phyloP scores from a whole-genome alignment of 1,140 invertebrate species.

The Lepeophtheirus salmonis region DNA sequence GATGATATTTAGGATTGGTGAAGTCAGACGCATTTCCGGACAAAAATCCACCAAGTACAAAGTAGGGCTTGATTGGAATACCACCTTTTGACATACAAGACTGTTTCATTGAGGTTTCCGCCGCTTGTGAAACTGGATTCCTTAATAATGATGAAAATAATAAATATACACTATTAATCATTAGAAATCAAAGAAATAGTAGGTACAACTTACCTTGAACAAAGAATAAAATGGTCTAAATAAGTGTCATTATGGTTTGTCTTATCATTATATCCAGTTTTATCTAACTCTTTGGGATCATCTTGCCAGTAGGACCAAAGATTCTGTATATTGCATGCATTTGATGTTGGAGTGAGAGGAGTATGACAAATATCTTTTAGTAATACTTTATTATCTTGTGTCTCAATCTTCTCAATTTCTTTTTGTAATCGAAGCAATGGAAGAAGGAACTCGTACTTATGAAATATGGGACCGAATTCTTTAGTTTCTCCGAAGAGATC shows the following conservation, averaged over 20 bases:
- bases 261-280: not conserved
- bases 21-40: not conserved
- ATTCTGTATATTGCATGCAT: slow-evolving; percentile 62
- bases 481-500: slow-evolving; percentile 1
- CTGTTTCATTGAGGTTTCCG: not conserved
- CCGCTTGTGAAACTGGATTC: not conserved
- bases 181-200: not conserved
- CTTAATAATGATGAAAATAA: not conserved
- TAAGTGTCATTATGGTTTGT: slow-evolving; percentile 35
- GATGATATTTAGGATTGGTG: not conserved
- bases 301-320: slow-evolving; percentile 76
- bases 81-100: slow-evolving; percentile 64
- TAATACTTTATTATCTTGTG: slow-evolving; percentile 29
- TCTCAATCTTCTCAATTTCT: slow-evolving; percentile 32
- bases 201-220: slow-evolving; percentile 24
- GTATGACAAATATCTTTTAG: slow-evolving; percentile 74
- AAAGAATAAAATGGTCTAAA: slow-evolving; percentile 48
- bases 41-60: slow-evolving; percentile 63
- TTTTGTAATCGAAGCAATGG: slow-evolving; percentile 55
- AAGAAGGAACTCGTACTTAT: slow-evolving; percentile 29
- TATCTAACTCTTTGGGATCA: slow-evolving; percentile 19
- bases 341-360: slow-evolving; percentile 41
- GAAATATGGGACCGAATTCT: slow-evolving; percentile 17
- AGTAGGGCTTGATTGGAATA: slow-evolving; percentile 70
- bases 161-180: not conserved